A percentile compares a stretch with the other conserved stretches of the same genome.
phyloP scores from a whole-genome alignment of 2,797 vertebrate species.

The Arrhamphus sclerolepis region DNA sequence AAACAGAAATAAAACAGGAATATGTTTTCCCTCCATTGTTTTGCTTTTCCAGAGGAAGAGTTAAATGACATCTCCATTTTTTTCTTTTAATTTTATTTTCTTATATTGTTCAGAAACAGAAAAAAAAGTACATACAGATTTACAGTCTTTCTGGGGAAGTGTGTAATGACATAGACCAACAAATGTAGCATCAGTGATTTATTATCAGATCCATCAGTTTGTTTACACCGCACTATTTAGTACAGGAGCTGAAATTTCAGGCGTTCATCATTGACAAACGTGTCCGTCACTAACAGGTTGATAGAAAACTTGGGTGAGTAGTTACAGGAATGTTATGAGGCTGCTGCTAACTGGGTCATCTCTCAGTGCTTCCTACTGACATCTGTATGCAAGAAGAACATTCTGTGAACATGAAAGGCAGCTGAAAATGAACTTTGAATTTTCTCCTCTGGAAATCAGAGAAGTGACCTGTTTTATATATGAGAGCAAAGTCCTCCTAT shows the following conservation, averaged over 20 bases:
- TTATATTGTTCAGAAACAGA: too few species aligned
- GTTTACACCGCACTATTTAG: not conserved
- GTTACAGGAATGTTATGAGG: constrained; percentile 1
- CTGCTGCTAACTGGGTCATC: constrained; percentile 14
- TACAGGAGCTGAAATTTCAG: not conserved
- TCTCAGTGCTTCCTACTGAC: not conserved
- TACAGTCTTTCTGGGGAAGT: too few species aligned
- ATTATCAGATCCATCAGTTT: not conserved
- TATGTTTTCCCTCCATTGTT: too few species aligned
- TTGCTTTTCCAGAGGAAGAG: too few species aligned
- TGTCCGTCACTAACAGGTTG: not conserved
- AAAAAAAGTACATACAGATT: too few species aligned
- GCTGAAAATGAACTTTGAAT: not conserved
- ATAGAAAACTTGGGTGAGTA: not conserved
- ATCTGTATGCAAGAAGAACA: not conserved
- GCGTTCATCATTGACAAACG: not conserved
- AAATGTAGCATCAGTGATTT: not conserved
- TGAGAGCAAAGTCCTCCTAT: not conserved
- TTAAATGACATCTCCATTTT: too few species aligned
- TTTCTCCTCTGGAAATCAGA: not conserved
- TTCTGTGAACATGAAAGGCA: not conserved
- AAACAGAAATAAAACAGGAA: too few species aligned
- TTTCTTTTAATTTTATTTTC: too few species aligned
- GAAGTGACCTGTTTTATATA: not conserved
- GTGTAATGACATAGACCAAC: too few species aligned